phyloP scores from a whole-genome alignment of 2,888 invertebrate species.

The Melieria picta region DNA sequence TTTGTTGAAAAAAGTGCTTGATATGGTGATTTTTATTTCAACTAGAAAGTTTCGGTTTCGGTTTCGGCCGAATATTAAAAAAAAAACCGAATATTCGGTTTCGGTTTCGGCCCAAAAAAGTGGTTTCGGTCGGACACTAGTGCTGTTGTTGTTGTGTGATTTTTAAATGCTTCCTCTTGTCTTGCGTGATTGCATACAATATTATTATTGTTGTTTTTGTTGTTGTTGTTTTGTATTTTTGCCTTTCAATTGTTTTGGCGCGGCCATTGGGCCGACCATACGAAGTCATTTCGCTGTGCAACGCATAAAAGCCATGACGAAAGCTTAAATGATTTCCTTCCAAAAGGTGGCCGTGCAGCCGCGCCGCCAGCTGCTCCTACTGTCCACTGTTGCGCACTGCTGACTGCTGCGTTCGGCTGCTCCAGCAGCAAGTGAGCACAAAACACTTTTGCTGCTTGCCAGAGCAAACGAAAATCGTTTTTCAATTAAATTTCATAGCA shows the following conservation, averaged over 20 bases:
- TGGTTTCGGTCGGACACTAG: too few species aligned
- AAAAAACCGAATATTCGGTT: too few species aligned
- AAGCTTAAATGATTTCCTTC: constrained; percentile 45
- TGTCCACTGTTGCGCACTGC: not conserved
- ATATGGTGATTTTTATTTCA: too few species aligned
- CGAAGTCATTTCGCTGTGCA: constrained; percentile 31
- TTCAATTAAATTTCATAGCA: constrained; percentile 64
- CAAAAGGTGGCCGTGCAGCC: constrained; percentile 11
- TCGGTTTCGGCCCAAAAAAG: too few species aligned
- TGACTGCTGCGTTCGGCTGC: not conserved
- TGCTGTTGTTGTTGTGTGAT: too few species aligned
- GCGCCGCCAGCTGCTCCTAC: not conserved
- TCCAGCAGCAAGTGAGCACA: constrained; percentile 8
- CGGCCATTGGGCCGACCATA: constrained; percentile 5
- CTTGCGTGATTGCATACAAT: not conserved
- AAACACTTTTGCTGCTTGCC: constrained; percentile 12
- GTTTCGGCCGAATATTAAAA: too few species aligned
- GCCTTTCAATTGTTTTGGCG: not conserved
- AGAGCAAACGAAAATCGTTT: constrained; percentile 26
- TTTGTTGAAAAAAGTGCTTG: too few species aligned
- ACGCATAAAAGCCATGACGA: constrained; percentile 45
- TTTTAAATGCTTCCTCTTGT: too few species aligned
- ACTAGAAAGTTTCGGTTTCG: too few species aligned
- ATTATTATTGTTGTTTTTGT: not conserved
- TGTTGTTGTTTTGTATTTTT: not conserved